Evolutionary conservation across 2,797 vertebrate species (phyloP).

Genomic region (Eidolon dupreanum): DNA sequence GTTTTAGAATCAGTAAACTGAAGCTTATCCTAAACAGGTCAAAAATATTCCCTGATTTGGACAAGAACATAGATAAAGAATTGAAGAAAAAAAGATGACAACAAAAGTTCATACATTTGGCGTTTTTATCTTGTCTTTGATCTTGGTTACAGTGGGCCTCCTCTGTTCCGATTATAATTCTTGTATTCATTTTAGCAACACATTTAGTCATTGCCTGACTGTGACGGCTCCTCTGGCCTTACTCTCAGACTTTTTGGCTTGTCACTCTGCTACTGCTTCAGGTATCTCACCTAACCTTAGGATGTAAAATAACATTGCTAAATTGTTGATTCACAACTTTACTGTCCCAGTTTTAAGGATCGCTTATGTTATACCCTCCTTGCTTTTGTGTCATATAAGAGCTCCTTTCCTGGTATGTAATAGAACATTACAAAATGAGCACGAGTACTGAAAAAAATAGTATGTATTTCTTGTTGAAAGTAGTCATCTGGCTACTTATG

Average conservation of each 20-base stretch:
- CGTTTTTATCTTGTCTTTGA: neutral
- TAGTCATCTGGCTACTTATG: neutral
- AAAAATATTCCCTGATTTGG: neutral
- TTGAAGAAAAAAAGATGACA: neutral
- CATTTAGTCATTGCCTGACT: neutral
- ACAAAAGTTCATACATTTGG: neutral
- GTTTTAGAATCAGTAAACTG: neutral
- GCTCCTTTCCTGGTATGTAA: neutral
- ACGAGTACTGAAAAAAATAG: neutral
- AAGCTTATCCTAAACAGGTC: neutral
- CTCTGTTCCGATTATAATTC: neutral
- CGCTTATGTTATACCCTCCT: neutral
- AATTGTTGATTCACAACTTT: neutral
- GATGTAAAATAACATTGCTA: neutral
- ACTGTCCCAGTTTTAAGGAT: neutral
- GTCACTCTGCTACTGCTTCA: neutral
- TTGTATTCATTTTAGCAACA: neutral
- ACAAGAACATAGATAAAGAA: neutral
- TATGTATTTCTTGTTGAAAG: neutral
- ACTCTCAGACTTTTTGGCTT: neutral
- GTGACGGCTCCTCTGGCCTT: neutral
- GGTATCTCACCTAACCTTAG: neutral
- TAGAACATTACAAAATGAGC: neutral
- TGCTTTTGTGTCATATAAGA: neutral
- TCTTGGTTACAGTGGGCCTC: accelerated